phyloP scores from a whole-genome alignment of 2,888 invertebrate species.

The Oxystoma pomonae region DNA sequence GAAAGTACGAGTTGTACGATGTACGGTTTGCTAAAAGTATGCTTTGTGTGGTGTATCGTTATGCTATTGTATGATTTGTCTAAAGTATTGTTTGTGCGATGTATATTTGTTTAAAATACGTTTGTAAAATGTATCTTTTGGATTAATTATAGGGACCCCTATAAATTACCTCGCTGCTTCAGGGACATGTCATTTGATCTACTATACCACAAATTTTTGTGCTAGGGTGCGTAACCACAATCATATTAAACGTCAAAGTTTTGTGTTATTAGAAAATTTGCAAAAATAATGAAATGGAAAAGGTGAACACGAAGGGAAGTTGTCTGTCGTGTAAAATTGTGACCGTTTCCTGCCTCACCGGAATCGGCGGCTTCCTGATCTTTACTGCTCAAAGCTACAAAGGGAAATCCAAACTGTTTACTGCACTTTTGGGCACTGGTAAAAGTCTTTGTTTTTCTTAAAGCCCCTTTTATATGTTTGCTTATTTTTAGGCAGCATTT shows the following conservation, averaged over 20 bases:
- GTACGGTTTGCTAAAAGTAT: too few species aligned
- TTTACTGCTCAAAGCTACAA: constrained; percentile 33
- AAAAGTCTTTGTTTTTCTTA: constrained; percentile 10
- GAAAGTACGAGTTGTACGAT: too few species aligned
- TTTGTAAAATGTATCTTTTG: too few species aligned
- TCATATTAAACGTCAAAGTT: not conserved
- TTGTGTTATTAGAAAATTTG: not conserved
- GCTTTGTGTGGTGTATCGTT: too few species aligned
- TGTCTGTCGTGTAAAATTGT: constrained; percentile 43
- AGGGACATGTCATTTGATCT: not conserved
- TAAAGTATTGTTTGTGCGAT: too few species aligned
- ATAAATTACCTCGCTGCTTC: too few species aligned
- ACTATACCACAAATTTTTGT: not conserved
- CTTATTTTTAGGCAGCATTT: constrained; percentile 36
- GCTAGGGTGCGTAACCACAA: not conserved
- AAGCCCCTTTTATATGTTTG: not conserved
- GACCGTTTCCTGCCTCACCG: constrained; percentile 37
- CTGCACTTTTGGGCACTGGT: constrained; percentile 39
- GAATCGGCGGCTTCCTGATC: constrained; percentile 42
- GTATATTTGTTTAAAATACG: too few species aligned
- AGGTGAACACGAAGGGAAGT: constrained; percentile 20
- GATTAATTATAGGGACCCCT: too few species aligned
- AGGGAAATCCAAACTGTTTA: constrained; percentile 32
- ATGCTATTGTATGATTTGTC: too few species aligned
- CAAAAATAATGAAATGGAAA: constrained; percentile 10